These are phyloP conservation scores for Habropoda laboriosa DNA, from an alignment of 1,140 invertebrate species.

Conservation along the genomic window DNA sequence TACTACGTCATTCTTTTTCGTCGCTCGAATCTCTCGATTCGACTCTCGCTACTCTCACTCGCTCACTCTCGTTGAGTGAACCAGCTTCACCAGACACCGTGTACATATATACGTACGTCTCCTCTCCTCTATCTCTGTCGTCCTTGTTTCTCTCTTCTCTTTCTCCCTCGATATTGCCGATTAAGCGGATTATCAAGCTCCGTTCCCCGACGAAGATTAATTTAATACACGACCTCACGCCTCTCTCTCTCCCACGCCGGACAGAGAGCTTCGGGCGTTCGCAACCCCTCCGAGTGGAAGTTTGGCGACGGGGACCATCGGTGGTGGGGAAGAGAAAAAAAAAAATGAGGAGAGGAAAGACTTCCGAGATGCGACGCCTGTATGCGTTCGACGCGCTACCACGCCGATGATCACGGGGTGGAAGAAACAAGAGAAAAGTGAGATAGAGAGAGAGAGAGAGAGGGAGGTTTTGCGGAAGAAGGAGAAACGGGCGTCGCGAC, in stretches of 20 bases:
- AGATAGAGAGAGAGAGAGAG: background rate
- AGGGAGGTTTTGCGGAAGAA: conserved; percentile 12
- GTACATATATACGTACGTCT: background rate
- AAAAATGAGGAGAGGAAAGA: background rate
- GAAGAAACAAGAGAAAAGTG: background rate
- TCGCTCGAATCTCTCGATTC: conserved; percentile 70
- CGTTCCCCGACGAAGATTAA: conserved; percentile 57
- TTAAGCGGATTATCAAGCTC: conserved; percentile 46
- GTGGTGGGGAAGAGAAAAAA: background rate
- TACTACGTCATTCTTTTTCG: conserved; percentile 32
- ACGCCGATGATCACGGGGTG: background rate
- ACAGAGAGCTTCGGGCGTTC: conserved; percentile 12
- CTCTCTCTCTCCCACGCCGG: conserved; percentile 30
- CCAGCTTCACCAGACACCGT: background rate
- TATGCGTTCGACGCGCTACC: background rate
- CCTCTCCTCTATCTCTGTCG: background rate
- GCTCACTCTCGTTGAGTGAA: too few relatives aligned
- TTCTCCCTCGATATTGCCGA: conserved; percentile 37
- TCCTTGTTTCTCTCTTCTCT: background rate
- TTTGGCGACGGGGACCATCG: background rate
- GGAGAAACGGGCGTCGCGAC: conserved; percentile 55
- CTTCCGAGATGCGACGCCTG: background rate
- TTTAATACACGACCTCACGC: conserved; percentile 70
- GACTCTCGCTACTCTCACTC: background rate
- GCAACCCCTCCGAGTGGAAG: background rate